phyloP scores from a whole-genome alignment of 2,888 invertebrate species.

The Lasioglossum calceatum region DNA sequence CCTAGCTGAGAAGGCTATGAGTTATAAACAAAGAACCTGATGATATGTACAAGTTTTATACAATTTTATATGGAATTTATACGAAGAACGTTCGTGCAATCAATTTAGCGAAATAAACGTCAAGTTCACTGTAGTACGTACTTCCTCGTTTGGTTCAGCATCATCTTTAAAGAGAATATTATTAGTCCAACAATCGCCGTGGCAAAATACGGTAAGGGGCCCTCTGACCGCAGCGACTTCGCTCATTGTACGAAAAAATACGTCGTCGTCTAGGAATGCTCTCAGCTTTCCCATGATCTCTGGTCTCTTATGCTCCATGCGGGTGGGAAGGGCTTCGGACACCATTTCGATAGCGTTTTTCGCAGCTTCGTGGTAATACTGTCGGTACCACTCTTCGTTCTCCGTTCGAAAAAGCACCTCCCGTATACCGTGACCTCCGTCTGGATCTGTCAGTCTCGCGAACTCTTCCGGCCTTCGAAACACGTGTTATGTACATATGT shows the following conservation, averaged over 20 bases:
- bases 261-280: constrained; percentile 87
- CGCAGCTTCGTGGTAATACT: constrained; percentile 88
- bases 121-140: constrained; percentile 57
- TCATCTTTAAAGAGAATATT: constrained; percentile 89
- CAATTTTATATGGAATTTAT: constrained; percentile 31
- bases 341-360: constrained; percentile 89
- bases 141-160: constrained; percentile 69
- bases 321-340: constrained; percentile 79
- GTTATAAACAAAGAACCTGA: not conserved
- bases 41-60: constrained; percentile 17
- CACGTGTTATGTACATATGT: constrained; percentile 28
- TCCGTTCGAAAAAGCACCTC: constrained; percentile 88
- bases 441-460: constrained; percentile 75
- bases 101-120: constrained; percentile 16
- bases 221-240: constrained; percentile 87
- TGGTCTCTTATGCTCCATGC: constrained; percentile 82
- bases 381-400: constrained; percentile 89
- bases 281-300: constrained; percentile 87
- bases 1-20: constrained; percentile 4
- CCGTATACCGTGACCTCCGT: constrained; percentile 76
- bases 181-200: constrained; percentile 92
- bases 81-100: not conserved
- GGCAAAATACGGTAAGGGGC: constrained; percentile 89
- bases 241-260: constrained; percentile 89
- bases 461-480: constrained; percentile 80